These are phyloP conservation scores for Microctonus brassicae DNA, from an alignment of 2,888 invertebrate genomes.

Conservation along the genomic window DNA sequence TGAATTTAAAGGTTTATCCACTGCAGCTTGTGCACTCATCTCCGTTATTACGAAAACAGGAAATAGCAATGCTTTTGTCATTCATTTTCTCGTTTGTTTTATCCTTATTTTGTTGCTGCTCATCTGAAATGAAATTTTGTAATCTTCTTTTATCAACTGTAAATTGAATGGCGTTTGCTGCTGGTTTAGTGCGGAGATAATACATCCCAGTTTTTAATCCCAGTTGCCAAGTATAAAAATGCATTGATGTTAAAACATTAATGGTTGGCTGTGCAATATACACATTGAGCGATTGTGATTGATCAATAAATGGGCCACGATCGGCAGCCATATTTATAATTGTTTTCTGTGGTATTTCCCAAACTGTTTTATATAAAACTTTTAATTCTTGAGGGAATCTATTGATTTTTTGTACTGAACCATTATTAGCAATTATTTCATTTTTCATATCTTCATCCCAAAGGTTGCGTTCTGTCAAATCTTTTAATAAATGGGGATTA, in stretches of 20 bases:
- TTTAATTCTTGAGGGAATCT: slow-evolving; percentile 88
- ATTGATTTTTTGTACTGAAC: slow-evolving; percentile 92
- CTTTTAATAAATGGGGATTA: slow-evolving; percentile 94
- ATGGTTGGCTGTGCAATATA: slow-evolving; percentile 96
- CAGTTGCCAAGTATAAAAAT: slow-evolving; percentile 97
- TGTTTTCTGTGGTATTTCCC: slow-evolving; percentile 95
- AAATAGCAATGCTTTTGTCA: slow-evolving; percentile 78
- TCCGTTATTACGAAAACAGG: slow-evolving; percentile 88
- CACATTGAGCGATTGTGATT: slow-evolving; percentile 97
- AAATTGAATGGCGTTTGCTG: slow-evolving; percentile 96
- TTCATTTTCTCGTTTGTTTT: not conserved
- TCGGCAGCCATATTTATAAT: slow-evolving; percentile 98
- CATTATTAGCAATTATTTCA: slow-evolving; percentile 89
- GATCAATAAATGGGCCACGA: slow-evolving; percentile 97
- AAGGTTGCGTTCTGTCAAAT: slow-evolving; percentile 89
- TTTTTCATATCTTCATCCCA: slow-evolving; percentile 98
- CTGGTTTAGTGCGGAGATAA: slow-evolving; percentile 95
- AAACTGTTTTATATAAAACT: slow-evolving; percentile 93
- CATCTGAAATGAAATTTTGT: slow-evolving; percentile 49
- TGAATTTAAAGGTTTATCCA: slow-evolving; percentile 69
- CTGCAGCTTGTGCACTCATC: slow-evolving; percentile 91
- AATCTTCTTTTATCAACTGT: slow-evolving; percentile 91
- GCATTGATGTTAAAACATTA: slow-evolving; percentile 96
- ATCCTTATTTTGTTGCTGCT: slow-evolving; percentile 54
- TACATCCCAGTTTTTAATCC: slow-evolving; percentile 99